These are phyloP conservation scores for Parambassis ranga DNA, from an alignment of 2,797 vertebrate genomes.

Conservation along the genomic window DNA sequence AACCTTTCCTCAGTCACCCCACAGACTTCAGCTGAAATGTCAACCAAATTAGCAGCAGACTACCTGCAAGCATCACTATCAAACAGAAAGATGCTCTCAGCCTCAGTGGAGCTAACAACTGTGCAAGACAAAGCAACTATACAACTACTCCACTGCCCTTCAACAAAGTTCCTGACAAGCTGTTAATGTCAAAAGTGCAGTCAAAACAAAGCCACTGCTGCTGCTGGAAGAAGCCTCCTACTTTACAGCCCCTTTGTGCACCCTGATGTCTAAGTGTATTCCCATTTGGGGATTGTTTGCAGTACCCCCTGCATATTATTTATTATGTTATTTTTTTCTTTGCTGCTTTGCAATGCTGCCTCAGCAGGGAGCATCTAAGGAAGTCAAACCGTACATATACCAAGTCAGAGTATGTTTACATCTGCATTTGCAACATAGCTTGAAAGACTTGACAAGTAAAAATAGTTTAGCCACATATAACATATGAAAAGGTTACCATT, in stretches of 20 bases:
- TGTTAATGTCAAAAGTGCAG: conserved; percentile 36
- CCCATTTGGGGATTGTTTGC: conserved; percentile 21
- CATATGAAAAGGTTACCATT: conserved; percentile 8
- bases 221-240: conserved; percentile 1
- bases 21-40: conserved; percentile 53
- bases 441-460: conserved; percentile 12
- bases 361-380: conserved; percentile 18
- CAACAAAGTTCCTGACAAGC: conserved; percentile 35
- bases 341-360: conserved; percentile 6
- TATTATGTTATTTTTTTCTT: conserved; percentile 19
- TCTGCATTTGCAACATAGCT: background rate
- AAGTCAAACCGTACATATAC: background rate
- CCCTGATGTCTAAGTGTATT: conserved; percentile 21
- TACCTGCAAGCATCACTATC: conserved; percentile 24
- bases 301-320: conserved; percentile 24
- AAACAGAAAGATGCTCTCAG: conserved; percentile 12
- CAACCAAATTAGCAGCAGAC: conserved; percentile 58
- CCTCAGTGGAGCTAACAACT: conserved; percentile 7
- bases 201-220: conserved; percentile 5
- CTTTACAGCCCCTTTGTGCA: background rate
- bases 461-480: background rate
- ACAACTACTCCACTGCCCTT: conserved; percentile 6
- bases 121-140: conserved; percentile 6
- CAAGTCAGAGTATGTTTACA: conserved; percentile 1
- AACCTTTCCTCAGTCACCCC: conserved; percentile 30